Base-by-base conservation (phyloP, 1,140 invertebrate genomes). In the Drosophila kohkoa region DNA sequence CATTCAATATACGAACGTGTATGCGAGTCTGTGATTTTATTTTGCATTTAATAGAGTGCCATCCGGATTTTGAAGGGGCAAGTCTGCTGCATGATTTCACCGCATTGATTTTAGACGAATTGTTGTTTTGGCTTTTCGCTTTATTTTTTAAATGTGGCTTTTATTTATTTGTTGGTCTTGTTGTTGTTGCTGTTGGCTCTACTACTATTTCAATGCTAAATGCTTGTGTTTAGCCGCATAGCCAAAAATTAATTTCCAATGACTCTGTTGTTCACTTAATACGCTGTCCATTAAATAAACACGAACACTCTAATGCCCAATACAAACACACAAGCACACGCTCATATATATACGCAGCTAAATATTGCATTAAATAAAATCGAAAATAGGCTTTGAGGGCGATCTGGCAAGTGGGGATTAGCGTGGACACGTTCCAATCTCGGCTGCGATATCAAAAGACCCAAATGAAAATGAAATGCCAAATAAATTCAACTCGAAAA, bases 221-320 rank as follows among this genome's bases (percentile, higher is more conserved):
- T 67, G 46, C 51, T 63, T 82, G 70, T 51, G 69, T 75, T 74
- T 64, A 64, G 73, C 70, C 77, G 54, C 74, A 80, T 49, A 45
- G 69, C 72, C 85, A 72, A 59, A 89, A 88, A 83, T 89, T 89
- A 88, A 81, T 89, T 83, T 83, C 77, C 71, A 83, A 75, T 88
- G 66, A 58, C 60, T 63, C 58, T 80, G 70, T 71, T 68, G 63
- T 83, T 77, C 51, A 55, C 66, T 73, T 81, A 85, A 83, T 80
- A 54, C 65, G 77, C 65, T 59, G 75, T 82, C 79, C 69, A 82
- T 87, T 87, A 86, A 86, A 82, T 69, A 72, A 82, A 74, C 62
- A 79, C 64, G 45, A 41, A 25, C 15, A 57, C 32, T 30, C 11
- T 20, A n/a, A 0, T 41, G 6, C 35, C 35, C 10, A 4, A 35